These are phyloP conservation scores for Eucriotettix oculatus DNA, from an alignment of 2,888 invertebrate species.

Conservation along the genomic window DNA sequence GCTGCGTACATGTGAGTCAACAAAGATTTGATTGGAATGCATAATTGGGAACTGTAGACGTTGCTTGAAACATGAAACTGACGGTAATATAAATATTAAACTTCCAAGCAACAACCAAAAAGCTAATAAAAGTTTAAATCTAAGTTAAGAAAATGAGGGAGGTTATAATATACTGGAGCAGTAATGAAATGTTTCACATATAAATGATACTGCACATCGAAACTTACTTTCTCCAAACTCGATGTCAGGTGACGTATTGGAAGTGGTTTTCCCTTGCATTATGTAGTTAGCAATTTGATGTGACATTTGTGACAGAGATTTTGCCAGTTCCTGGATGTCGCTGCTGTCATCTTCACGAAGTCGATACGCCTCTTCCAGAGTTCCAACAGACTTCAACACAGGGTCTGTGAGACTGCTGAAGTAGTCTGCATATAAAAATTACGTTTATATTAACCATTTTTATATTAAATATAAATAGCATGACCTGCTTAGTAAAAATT, in stretches of 20 bases:
- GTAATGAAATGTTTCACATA: background rate
- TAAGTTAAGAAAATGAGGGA: too few species aligned
- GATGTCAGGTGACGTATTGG: constrained; percentile 56
- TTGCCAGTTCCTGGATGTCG: constrained; percentile 23
- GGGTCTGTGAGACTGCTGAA: constrained; percentile 31
- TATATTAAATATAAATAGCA: background rate
- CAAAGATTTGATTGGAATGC: too few species aligned
- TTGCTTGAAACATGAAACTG: background rate
- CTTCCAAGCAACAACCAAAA: background rate
- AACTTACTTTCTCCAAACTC: constrained; percentile 43
- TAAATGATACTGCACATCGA: background rate
- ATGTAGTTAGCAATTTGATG: constrained; percentile 43
- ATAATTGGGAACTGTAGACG: too few species aligned
- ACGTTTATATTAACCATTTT: background rate
- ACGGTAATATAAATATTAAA: background rate
- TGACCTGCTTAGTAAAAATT: background rate
- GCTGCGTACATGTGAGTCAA: too few species aligned
- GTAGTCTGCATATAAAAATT: constrained; percentile 27
- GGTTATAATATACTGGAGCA: too few species aligned
- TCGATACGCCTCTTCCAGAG: constrained; percentile 17
- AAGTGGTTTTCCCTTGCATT: constrained; percentile 57
- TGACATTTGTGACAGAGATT: constrained; percentile 32
- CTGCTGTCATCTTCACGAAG: constrained; percentile 5
- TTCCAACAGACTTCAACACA: constrained; percentile 24
- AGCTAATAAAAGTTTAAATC: background rate